Base-by-base conservation (phyloP, 2,797 vertebrate genomes). In the Microhierax caerulescens region DNA sequence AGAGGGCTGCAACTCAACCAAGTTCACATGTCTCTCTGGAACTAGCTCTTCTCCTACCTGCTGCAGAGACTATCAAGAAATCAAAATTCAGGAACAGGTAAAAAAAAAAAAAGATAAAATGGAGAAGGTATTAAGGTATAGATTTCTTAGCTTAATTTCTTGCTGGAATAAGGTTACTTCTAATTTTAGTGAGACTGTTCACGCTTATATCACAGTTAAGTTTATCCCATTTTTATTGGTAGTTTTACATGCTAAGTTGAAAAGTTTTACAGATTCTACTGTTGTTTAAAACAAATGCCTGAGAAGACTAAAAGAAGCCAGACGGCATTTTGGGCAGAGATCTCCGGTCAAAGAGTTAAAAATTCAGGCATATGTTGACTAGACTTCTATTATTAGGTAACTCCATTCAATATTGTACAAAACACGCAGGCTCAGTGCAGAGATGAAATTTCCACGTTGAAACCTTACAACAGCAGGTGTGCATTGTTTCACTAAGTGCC, bases 81-180 rank as follows among this genome's bases (percentile, higher is more conserved):
- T 99, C 87, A 99, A 99, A 98, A 99, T 99, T 89, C 99, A 99
- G 78, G 99, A 99, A 90, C 99, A 99, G 97, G 99, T 99, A 92
- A 90, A 57, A 76, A 77, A 67, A 25, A 59, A 24, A 54, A 43
- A 18, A 59, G 65, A 43, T 18, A 50, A 68, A 89, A 82, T 77
- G 24, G 15, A 21, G 9, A 34, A 41, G n/a, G 12, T 65, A 7
- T 72, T 57, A 37, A 68, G 61, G 8, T 61, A 17, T 13, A 37
- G 32, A 13, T 73, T 24, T 92, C 21, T 57, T 23, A 30, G 25
- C 18, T 79, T 80, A 30, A 28, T 72, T 65, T 92, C 22, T 41
- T 86, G 23, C 53, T 93, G 50, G 37, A 80, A 20, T 89, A 51
- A 59, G 21, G 27, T 43, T 39, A 36, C 9, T 2, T 5, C 24